Conservation (phyloP, 2,113 vertebrate genomes). For the Anhinga anhinga region DNA sequence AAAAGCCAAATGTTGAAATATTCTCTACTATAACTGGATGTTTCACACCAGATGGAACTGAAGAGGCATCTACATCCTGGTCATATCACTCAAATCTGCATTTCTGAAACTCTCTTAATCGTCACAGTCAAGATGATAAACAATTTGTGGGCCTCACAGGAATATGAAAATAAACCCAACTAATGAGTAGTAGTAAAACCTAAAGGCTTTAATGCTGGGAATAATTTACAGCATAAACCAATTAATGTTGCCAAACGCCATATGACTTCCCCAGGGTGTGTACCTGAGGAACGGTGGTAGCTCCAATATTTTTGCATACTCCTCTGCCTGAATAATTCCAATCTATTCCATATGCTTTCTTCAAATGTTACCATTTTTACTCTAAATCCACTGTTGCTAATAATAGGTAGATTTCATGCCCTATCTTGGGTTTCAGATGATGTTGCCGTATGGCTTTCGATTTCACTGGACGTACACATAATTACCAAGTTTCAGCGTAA, state of each 20-base stretch:
- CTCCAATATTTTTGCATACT: not conserved
- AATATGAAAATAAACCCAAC: not conserved
- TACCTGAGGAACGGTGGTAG: not conserved
- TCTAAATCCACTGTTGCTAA: not conserved
- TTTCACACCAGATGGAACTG: not conserved
- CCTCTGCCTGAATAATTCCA: not conserved
- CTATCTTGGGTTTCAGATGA: not conserved
- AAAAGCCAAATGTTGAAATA: not conserved
- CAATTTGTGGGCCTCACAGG: not conserved
- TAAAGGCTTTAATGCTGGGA: not conserved
- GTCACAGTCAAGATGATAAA: not conserved
- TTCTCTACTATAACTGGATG: not conserved
- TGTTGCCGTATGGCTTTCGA: not conserved
- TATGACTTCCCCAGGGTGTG: not conserved
- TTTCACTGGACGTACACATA: accelerated
- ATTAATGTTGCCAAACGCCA: not conserved
- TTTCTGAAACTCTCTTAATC: not conserved
- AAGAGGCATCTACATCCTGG: not conserved
- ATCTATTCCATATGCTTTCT: not conserved
- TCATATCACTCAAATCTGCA: not conserved
- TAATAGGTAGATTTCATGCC: not conserved
- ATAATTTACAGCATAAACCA: not conserved
- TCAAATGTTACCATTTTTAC: not conserved
- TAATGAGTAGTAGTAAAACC: not conserved
- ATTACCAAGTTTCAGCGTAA: not conserved